phyloP scores from a whole-genome alignment of 2,888 invertebrate genomes.

The Drosophila borborema region DNA sequence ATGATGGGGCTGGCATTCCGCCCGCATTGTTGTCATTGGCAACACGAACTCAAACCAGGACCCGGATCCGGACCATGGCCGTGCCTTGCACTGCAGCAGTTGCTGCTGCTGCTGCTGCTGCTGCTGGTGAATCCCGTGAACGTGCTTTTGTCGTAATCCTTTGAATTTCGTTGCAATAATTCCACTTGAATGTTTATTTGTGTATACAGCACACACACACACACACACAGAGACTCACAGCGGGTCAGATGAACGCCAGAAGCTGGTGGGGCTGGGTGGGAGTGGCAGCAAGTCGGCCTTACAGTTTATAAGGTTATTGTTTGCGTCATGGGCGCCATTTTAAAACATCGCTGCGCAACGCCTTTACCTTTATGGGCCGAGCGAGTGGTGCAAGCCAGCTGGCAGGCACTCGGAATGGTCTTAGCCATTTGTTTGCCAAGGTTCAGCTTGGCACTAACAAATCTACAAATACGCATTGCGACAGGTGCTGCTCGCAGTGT shows the following conservation, averaged over 20 bases:
- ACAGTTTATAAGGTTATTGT: slow-evolving; percentile 77
- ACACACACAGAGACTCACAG: slow-evolving; percentile 13
- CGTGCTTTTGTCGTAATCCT: slow-evolving; percentile 81
- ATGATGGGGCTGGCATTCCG: slow-evolving; percentile 49
- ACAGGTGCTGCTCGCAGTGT: slow-evolving; percentile 44
- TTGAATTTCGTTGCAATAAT: slow-evolving; percentile 81
- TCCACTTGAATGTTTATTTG: slow-evolving; percentile 82
- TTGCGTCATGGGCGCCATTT: slow-evolving; percentile 75
- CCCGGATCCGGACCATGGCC: slow-evolving; percentile 40
- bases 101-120: slow-evolving; percentile 46
- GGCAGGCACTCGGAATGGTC: slow-evolving; percentile 36
- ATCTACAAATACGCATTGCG: slow-evolving; percentile 55
- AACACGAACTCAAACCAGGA: slow-evolving; percentile 53
- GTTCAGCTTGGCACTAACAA: slow-evolving; percentile 37
- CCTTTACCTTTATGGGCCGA: slow-evolving; percentile 29
- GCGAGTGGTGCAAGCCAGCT: slow-evolving; percentile 8
- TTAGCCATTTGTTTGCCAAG: slow-evolving; percentile 68
- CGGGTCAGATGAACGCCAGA: slow-evolving; percentile 7
- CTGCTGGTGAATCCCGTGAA: slow-evolving; percentile 75
- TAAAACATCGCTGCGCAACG: slow-evolving; percentile 53
- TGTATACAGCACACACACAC: slow-evolving; percentile 70
- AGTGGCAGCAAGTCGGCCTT: slow-evolving; percentile 50
- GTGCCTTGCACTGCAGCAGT: slow-evolving; percentile 62
- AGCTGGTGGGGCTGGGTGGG: slow-evolving; percentile 5
- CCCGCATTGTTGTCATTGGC: slow-evolving; percentile 79